A percentile compares a stretch with the other conserved stretches of the same genome.
These are phyloP conservation scores for Cettia cetti DNA, from an alignment of 2,113 vertebrate species.

Conservation along the genomic window DNA sequence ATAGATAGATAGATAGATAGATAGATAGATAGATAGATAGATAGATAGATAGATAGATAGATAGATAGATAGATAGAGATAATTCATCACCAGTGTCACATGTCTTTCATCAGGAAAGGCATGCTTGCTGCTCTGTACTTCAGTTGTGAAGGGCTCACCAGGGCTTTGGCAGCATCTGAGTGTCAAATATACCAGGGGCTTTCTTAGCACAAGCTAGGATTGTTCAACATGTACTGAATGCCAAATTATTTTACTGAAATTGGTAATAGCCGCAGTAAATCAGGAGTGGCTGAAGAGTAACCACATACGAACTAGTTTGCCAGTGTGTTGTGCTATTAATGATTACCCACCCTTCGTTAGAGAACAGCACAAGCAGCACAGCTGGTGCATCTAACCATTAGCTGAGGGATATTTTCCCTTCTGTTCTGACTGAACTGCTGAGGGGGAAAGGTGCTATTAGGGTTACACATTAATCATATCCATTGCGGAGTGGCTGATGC, in stretches of 20 bases:
- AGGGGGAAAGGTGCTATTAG: background rate
- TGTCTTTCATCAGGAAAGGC: background rate
- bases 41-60: background rate
- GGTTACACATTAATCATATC: background rate
- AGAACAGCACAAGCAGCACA: background rate
- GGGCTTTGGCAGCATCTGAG: background rate
- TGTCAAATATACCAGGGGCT: background rate
- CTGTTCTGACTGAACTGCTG: background rate
- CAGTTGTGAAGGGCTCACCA: background rate
- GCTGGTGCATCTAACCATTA: background rate
- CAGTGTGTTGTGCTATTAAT: background rate
- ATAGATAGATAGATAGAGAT: background rate
- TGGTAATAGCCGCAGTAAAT: background rate
- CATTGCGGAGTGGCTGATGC: background rate
- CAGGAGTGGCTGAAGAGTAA: background rate
- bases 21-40: background rate
- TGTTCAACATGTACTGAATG: background rate
- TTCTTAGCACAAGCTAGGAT: background rate
- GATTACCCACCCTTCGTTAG: background rate
- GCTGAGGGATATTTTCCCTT: background rate
- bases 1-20: too few species aligned
- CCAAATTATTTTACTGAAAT: background rate
- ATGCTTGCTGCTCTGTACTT: background rate
- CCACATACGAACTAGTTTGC: background rate
- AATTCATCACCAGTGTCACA: rapidly evolving